These are phyloP conservation scores for Anomalospiza imberbis DNA, from an alignment of 2,797 vertebrate species.

Conservation along the genomic window DNA sequence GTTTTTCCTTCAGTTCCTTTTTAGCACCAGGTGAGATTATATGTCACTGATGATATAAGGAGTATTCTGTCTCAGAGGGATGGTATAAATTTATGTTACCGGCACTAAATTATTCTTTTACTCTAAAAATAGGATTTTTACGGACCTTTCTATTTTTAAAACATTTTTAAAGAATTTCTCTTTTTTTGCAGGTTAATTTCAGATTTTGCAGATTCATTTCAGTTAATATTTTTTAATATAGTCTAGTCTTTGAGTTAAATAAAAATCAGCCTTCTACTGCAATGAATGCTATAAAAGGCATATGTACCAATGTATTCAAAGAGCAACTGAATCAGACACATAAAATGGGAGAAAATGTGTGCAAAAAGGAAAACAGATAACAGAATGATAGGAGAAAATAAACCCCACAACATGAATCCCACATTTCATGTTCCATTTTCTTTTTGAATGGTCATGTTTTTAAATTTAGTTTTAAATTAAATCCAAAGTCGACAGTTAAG, in stretches of 20 bases:
- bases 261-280: neutral
- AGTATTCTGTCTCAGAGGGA: neutral
- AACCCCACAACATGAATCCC: neutral
- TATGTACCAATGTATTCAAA: neutral
- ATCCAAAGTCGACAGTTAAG: neutral
- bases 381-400: neutral
- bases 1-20: neutral
- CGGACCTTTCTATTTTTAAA: neutral
- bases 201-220: neutral
- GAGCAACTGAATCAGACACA: neutral
- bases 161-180: fast-evolving
- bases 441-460: neutral
- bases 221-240: neutral
- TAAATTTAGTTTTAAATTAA: neutral
- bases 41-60: neutral
- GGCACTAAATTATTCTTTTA: neutral
- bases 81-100: neutral
- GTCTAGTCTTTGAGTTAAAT: neutral
- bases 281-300: neutral
- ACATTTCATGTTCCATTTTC: neutral
- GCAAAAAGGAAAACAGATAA: neutral
- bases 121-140: neutral
- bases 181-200: neutral
- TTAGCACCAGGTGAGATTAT: neutral
- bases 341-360: neutral